Base-by-base conservation (phyloP, 2,113 vertebrate species). In the Oxygymnocypris stewartii region DNA sequence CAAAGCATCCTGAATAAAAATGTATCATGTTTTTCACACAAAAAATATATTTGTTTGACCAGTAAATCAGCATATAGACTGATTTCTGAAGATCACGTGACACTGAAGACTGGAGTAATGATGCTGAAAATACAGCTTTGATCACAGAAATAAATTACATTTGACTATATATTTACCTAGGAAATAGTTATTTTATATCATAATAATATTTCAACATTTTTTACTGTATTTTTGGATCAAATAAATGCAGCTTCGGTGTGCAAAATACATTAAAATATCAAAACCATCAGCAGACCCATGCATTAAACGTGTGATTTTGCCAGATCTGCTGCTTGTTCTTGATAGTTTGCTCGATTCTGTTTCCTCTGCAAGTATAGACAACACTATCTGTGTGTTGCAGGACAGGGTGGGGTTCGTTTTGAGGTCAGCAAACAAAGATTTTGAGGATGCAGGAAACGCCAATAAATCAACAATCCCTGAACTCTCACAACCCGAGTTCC, bases 381-480 rank as follows among this genome's bases (percentile, higher is more conserved):
- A 61, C 37, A 0, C 25, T 65, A 25, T 85, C 73, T 79, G 59
- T 9, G 20, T 57, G 82, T 80, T 23, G 28, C 85, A 44, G 65
- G 49, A 37, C 3, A 57, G 23, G 77, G 85, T 77, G 85, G 23
- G 88, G 82, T 71, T 78, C 37, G 59, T 81, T 81, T 69, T 28
- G 8, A 44, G 37, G 57, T 54, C 71, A 35, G 71, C 40, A 81
- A 81, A 65, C 59, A 81, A 65, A 63, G 79, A 65, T 81, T 81
- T 81, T 28, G 79, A 81, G 79, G 79, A 63, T 81, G 6, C 57
- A 81, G 59, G 63, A 78, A 79, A 31, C n/a, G 69, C 77, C 84
- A 84, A 81, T 77, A 86, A 89, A 88, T 82, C 87, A 86, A 83
- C 88, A 78, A 13, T 40, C 42, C 3, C 65, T 82, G 25, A 9